phyloP scores from a whole-genome alignment of 2,113 vertebrate species.

The Festucalex cinctus region DNA sequence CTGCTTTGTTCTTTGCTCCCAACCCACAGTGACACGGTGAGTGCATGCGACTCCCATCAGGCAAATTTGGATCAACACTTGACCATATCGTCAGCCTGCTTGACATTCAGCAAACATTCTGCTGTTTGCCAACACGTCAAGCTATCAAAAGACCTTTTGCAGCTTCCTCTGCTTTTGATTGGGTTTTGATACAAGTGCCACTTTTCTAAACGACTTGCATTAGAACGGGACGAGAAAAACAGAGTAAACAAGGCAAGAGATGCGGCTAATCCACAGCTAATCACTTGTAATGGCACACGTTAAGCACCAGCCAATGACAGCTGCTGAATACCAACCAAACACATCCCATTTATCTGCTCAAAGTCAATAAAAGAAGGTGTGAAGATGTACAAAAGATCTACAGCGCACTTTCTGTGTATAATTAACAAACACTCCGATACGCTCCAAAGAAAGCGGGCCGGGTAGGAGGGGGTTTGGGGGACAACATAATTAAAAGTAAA shows the following conservation, averaged over 20 bases:
- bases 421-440: constrained; percentile 38
- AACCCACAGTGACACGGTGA: neutral
- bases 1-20: constrained; percentile 22
- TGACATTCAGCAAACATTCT: constrained; percentile 8
- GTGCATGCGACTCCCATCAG: constrained; percentile 7
- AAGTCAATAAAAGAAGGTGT: constrained; percentile 40
- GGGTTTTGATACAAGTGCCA: constrained; percentile 26
- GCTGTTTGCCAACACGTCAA: constrained; percentile 29
- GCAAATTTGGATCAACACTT: constrained; percentile 12
- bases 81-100: constrained; percentile 18
- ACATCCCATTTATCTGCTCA: constrained; percentile 45
- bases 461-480: neutral
- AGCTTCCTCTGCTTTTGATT: constrained; percentile 16
- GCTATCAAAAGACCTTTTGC: constrained; percentile 20
- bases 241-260: constrained; percentile 48
- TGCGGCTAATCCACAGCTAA: constrained; percentile 57
- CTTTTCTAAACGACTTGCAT: constrained; percentile 38
- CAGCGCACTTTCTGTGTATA: constrained; percentile 33
- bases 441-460: constrained; percentile 14
- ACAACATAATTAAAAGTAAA: constrained; percentile 64
- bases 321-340: constrained; percentile 36
- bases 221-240: constrained; percentile 29
- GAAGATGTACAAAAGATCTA: constrained; percentile 28
- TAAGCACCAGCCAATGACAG: constrained; percentile 46
- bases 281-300: constrained; percentile 57